Conservation (phyloP, 2,113 vertebrate genomes). For the Siniperca chuatsi region DNA sequence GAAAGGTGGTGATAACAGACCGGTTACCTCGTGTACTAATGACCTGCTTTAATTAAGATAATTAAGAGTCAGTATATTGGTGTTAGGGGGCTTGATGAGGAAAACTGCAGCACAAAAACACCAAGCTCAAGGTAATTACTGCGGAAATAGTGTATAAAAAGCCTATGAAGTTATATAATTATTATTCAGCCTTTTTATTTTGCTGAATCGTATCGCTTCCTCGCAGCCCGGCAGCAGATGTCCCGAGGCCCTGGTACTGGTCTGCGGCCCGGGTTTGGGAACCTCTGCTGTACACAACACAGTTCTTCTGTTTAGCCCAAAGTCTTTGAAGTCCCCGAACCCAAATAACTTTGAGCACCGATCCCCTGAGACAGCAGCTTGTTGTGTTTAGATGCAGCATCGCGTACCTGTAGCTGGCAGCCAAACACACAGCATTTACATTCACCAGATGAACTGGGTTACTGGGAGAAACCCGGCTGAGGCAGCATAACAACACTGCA, state of each 20-base stretch:
- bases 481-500: background rate
- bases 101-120: background rate
- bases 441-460: slow-evolving; percentile 19
- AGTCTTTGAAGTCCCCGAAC: background rate
- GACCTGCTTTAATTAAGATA: too few species aligned
- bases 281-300: background rate
- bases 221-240: background rate
- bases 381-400: background rate
- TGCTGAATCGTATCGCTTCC: too few species aligned
- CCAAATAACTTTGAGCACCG: background rate
- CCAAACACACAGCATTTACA: background rate
- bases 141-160: background rate
- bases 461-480: background rate
- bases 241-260: background rate
- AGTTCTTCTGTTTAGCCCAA: background rate
- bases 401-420: background rate
- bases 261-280: background rate
- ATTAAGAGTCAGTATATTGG: too few species aligned
- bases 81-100: background rate
- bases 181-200: background rate
- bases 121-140: too few species aligned
- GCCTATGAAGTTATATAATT: background rate
- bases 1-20: too few species aligned
- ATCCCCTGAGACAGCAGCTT: background rate
- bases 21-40: too few species aligned